Evolutionary conservation across 2,113 vertebrate species (phyloP), one percentile per base, ranked within the genome.

Genomic region (Petrocephalus microphthalmus): DNA sequence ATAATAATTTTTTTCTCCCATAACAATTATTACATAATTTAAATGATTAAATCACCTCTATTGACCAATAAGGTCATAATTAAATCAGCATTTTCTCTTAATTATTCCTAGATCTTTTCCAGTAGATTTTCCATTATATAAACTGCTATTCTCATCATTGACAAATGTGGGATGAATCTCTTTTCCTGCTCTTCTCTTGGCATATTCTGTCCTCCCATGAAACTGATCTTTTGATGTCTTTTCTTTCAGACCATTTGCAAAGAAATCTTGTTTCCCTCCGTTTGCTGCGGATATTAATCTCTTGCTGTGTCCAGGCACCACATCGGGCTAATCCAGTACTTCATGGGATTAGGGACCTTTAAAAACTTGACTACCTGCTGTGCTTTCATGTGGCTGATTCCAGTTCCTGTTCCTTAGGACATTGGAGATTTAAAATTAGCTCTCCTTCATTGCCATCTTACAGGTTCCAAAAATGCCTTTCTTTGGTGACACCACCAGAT

Each of bases 271-370:
- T 37, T 78, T 47, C 87, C 74, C 53, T 19, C 84, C 57, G 82
- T 54, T 88, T 81, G 78, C 87, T 54, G 22, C 86, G 87, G 87
- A 52, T 87, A 67, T 81, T 84, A 84, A 87, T 90, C 67, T 56
- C 83, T 56, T 20, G 87, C 90, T 11, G 87, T 78, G 85, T n/a
- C 84, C 78, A 8, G 86, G 51, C 87, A 7, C 49, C 88, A 52
- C 52, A 33, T 22, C 42, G 71, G 29, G 49, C 51, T 88, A 88
- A 88, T 88, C 87, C 52, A 54, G 87, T 37, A 52, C 51, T 71
- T 78, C 57, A 42, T 37, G n/a, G 87, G 51, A 54, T 71, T 81
- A 82, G 33, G 37, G 51, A 56, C 37, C 71, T 81, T 78, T 71
- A 60, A 86, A 85, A 64, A 42, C 54, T 64, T 60, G 85, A 64